A percentile compares a stretch with the other conserved stretches of the same genome.
Conservation (phyloP, 2,888 invertebrate species). For the Trypoxylon attenuatum region DNA sequence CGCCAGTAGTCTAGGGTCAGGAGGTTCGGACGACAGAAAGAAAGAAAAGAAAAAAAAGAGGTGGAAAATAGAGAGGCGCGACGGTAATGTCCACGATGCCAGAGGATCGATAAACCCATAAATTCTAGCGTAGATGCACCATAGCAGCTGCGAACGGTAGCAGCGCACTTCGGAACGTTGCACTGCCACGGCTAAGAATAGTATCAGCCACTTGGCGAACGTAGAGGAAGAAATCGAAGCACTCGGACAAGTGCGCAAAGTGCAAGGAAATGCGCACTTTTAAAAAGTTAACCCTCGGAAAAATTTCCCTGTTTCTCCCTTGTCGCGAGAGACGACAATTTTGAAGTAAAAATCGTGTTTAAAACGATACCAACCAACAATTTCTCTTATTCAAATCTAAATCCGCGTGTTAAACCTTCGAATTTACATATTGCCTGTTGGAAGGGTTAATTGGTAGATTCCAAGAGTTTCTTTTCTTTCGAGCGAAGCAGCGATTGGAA, state of each 20-base stretch:
- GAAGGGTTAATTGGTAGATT: too few species aligned
- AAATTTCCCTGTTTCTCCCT: too few species aligned
- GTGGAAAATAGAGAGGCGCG: neutral
- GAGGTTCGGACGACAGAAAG: too few species aligned
- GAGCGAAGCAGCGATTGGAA: too few species aligned
- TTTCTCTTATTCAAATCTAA: too few species aligned
- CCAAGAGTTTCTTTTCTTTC: too few species aligned
- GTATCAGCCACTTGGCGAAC: constrained; percentile 22
- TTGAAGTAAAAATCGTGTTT: too few species aligned
- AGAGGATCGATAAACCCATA: constrained; percentile 37
- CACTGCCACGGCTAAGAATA: constrained; percentile 31
- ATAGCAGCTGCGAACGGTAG: constrained; percentile 1
- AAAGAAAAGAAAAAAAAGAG: neutral
- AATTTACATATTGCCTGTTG: too few species aligned
- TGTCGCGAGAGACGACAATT: too few species aligned
- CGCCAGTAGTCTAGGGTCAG: too few species aligned
- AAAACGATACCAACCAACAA: too few species aligned
- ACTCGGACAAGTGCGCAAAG: constrained; percentile 3
- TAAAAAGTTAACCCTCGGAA: neutral
- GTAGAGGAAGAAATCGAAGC: constrained; percentile 9
- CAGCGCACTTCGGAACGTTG: constrained; percentile 10
- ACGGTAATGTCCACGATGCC: constrained; percentile 9
- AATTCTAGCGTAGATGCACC: constrained; percentile 17
- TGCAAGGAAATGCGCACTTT: neutral
- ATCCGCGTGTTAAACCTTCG: too few species aligned